Evolutionary conservation across 2,113 vertebrate species (phyloP), one percentile per base, ranked within the genome.

Genomic region (Hyla sarda): DNA sequence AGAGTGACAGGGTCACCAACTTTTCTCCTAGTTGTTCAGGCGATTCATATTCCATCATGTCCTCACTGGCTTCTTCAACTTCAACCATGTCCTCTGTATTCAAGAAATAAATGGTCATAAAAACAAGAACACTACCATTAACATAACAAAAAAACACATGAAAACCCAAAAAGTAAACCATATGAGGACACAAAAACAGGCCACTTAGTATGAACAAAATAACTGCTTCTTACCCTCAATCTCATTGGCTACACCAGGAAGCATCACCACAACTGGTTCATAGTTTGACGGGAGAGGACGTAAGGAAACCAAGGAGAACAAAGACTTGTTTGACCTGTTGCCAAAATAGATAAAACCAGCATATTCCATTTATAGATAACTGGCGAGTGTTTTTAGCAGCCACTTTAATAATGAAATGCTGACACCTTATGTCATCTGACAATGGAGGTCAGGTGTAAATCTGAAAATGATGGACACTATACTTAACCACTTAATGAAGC

Each of bases 301-400:
- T 88, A 99, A 93, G 73, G 97, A 97, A 48, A 99, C 94, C 30
- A 97, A 93, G 1, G 94, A 96, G 90, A 95, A 98, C 8, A 99
- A 88, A 25, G 96, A 96, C 88, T 95, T 93, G 88, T 98, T 99
- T 88, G 97, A 97, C 98, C 98, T 96, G 83, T 87, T 84, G 8
- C 12, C 2, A 79, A 47, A 45, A 25, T 5, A 80, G 11, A 47
- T 0, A 37, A 16, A 7, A 41, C 65, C 25, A 30, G 28, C 2
- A 34, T 41, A 41, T 17, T 2, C 62, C 28, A 28, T 60, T 60
- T 60, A 60, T 9, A 16, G 2, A 17, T 52, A 52, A 52, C 10
- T 52, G 10, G 50, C 13, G 10, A 52, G 50, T 3, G 50, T 17
- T 52, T 52, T 52, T 19, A 52, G 48, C 48, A 50, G 48, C 5